Base-by-base conservation (phyloP, 1,140 invertebrate species). In the Steinernema khuongi region DNA sequence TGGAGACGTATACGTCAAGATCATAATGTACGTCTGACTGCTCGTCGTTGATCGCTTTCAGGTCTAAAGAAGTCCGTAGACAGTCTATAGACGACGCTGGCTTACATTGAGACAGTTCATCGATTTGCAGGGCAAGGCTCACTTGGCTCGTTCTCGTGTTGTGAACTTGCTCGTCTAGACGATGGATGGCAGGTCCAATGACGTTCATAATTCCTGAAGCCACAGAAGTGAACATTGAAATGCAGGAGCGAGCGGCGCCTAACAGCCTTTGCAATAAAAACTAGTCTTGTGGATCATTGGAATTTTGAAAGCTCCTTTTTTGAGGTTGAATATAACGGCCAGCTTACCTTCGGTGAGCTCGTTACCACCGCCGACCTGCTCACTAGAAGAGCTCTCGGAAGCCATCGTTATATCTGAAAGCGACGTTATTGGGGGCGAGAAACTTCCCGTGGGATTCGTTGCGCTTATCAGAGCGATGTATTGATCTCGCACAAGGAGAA, bases 371-470 rank as follows among this genome's bases (percentile, higher is more conserved):
- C 50, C 50, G 50, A 60, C 50, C 50, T 14, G 50, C 22, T 60
- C 50, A 22, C 50, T 60, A 2, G 50, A 60, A 14, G 50, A 60
- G 26, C 50, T 60, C 26, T 60, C 50, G 7, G 50, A 60, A 7
- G 50, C 50, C 50, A 60, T 60, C 36, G 36, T 41, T 11, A 41
- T 41, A 7, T 41, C 7, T 11, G n/a, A 41, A 41, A 41, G 36
- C 7, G 36, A n/a, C 36, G 36, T 41, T 7, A 41, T 7, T 41
- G 7, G 36, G n/a, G 7, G 36, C 36, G 36, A 41, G 36, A 7
- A 41, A 41, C 11, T n/a, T 60, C 50, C 50, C 50, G 50, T 22
- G 50, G 50, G 50, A 60, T n/a, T 60, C 50, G n/a, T 60, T 22
- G 50, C 50, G 50, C 50, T 26, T 60, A 41, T 41, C 36, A 41